phyloP scores from a whole-genome alignment of 2,113 vertebrate species.

The Hippocampus zosterae region DNA sequence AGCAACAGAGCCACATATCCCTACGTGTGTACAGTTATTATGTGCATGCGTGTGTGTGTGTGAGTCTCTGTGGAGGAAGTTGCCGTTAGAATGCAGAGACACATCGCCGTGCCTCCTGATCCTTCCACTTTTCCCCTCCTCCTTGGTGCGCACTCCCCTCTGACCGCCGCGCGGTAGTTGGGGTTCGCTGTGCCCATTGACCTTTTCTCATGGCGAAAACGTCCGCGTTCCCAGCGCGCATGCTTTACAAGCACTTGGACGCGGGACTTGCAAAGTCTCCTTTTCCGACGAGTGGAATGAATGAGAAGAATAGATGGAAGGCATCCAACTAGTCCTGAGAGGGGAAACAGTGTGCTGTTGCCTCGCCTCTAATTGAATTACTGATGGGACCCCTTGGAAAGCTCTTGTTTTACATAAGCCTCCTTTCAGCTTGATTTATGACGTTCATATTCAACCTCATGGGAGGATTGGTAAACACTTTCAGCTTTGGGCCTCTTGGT shows the following conservation, averaged over 20 bases:
- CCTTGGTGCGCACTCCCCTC: background rate
- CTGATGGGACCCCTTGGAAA: slow-evolving; percentile 18
- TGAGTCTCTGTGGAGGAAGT: slow-evolving; percentile 27
- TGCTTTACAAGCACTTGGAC: slow-evolving; percentile 18
- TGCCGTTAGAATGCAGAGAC: slow-evolving; percentile 44
- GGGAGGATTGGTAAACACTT: slow-evolving; percentile 10
- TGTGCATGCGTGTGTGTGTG: background rate
- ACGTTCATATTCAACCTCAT: slow-evolving; percentile 3
- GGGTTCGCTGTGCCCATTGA: slow-evolving; percentile 15
- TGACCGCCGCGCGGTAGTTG: slow-evolving; percentile 18
- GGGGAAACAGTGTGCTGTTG: slow-evolving; percentile 35
- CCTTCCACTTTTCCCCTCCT: slow-evolving; percentile 1
- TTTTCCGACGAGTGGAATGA: slow-evolving; percentile 53
- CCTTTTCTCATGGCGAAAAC: slow-evolving; percentile 11
- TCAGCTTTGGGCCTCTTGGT: background rate
- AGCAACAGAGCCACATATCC: slow-evolving; percentile 65
- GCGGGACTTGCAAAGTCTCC: slow-evolving; percentile 25
- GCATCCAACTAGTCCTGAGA: slow-evolving; percentile 42
- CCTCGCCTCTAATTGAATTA: slow-evolving; percentile 53
- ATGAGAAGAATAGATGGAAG: slow-evolving; percentile 43
- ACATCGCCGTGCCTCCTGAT: slow-evolving; percentile 42
- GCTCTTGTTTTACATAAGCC: slow-evolving; percentile 26
- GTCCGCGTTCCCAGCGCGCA: slow-evolving; percentile 21
- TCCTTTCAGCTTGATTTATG: slow-evolving; percentile 14
- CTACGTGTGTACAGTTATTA: slow-evolving; percentile 20